A percentile compares a stretch with the other conserved stretches of the same genome.
Evolutionary conservation across 2,888 invertebrate species (phyloP).

Genomic region (Oscheius onirici): DNA sequence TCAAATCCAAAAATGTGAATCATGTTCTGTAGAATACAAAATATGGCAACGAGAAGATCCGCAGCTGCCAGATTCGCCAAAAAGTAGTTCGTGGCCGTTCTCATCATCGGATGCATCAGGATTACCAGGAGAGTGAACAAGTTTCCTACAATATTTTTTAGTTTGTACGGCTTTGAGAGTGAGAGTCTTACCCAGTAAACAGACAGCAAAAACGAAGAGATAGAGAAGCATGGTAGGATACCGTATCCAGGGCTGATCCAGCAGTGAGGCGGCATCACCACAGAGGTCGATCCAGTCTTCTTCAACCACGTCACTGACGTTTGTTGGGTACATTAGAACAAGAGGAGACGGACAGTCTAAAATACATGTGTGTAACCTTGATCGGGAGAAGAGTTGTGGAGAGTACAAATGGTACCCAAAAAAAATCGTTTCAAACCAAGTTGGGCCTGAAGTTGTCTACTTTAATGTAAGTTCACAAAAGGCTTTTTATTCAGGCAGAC

Average conservation of each 20-base stretch:
- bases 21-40: conserved; percentile 89
- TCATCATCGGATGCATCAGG: conserved; percentile 82
- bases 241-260: conserved; percentile 55
- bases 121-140: conserved; percentile 87
- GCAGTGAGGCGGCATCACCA: conserved; percentile 38
- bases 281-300: conserved; percentile 25
- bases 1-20: conserved; percentile 79
- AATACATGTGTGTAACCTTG: neutral
- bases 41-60: conserved; percentile 89
- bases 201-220: conserved; percentile 56
- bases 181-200: conserved; percentile 61
- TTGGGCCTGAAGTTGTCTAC: too few species aligned
- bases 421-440: too few species aligned
- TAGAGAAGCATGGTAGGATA: conserved; percentile 58
- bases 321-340: conserved; percentile 1
- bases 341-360: neutral
- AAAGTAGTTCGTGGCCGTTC: conserved; percentile 90
- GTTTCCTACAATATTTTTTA: conserved; percentile 80
- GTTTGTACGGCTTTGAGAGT: too few species aligned
- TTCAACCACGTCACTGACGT: conserved; percentile 25
- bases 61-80: conserved; percentile 89
- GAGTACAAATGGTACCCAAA: too few species aligned
- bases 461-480: too few species aligned
- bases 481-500: too few species aligned
- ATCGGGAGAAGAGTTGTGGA: too few species aligned